Percentiles rank a stretch among this genome's conserved stretches.
Conservation (phyloP, 64 coral and sea anemone genomes). For the Catalaphyllia jardinei region DNA sequence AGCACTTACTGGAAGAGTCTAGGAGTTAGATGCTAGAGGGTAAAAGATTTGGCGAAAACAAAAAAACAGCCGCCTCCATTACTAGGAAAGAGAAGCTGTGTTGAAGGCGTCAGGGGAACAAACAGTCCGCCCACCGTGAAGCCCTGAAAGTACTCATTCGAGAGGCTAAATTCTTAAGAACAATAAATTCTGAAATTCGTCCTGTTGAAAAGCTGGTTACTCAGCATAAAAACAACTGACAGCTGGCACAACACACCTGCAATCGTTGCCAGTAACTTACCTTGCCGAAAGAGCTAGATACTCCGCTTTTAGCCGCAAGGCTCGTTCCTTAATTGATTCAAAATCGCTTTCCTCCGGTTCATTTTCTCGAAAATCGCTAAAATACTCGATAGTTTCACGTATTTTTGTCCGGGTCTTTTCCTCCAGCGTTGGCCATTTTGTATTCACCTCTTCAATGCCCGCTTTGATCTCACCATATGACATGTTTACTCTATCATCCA, state of each 20-base stretch:
- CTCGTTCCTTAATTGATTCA: background rate
- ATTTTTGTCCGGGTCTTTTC: background rate
- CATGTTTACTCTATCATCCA: background rate
- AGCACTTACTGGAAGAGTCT: no score
- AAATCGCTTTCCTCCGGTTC: background rate
- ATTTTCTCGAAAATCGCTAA: background rate
- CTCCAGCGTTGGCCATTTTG: background rate
- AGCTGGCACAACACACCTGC: background rate
- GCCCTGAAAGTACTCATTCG: no score
- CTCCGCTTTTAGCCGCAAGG: background rate
- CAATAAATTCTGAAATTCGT: background rate
- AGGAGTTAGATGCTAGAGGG: no score
- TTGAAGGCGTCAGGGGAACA: no score
- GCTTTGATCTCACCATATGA: background rate
- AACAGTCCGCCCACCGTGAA: no score
- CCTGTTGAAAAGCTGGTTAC: background rate
- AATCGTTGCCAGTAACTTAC: background rate
- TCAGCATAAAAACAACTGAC: background rate
- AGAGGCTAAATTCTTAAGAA: no score
- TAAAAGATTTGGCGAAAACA: no score
- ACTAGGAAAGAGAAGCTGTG: no score
- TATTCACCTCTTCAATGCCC: background rate
- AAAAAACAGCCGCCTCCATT: no score
- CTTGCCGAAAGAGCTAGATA: background rate
- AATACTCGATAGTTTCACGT: slow-evolving; percentile 2